A percentile compares a stretch with the other conserved stretches of the same genome.
Evolutionary conservation across 2,888 invertebrate genomes (phyloP).

Genomic region (Drosophila melanosoma): DNA sequence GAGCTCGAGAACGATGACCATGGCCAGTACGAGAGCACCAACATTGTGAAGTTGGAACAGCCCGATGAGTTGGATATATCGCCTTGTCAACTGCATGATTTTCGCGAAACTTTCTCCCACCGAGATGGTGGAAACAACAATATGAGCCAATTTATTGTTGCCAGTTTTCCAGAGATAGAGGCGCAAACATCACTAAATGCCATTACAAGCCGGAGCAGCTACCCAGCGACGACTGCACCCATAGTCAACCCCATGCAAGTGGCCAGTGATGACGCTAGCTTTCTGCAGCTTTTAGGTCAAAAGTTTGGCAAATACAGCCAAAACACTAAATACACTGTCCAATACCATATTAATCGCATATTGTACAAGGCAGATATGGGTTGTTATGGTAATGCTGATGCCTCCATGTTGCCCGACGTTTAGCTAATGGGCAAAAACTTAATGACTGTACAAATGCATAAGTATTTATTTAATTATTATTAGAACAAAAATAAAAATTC

Average conservation of each 20-base stretch:
- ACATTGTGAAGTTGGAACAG: slow-evolving; percentile 49
- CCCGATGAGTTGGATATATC: slow-evolving; percentile 25
- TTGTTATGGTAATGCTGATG: slow-evolving; percentile 43
- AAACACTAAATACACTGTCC: slow-evolving; percentile 53
- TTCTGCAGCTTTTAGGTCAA: slow-evolving; percentile 47
- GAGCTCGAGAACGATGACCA: slow-evolving; percentile 15
- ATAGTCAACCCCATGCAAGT: background rate
- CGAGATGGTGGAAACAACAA: slow-evolving; percentile 11
- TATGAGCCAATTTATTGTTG: slow-evolving; percentile 19
- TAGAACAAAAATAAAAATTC: background rate
- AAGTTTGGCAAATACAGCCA: slow-evolving; percentile 56
- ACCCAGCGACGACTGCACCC: background rate
- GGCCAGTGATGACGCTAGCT: slow-evolving; percentile 46
- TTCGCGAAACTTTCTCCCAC: background rate
- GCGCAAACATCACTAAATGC: background rate
- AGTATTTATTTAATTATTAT: background rate
- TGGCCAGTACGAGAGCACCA: slow-evolving; percentile 38
- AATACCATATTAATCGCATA: slow-evolving; percentile 63
- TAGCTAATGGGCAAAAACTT: background rate
- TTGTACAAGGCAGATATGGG: slow-evolving; percentile 67
- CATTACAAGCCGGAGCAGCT: background rate
- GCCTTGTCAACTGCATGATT: slow-evolving; percentile 6
- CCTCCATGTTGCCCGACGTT: slow-evolving; percentile 27
- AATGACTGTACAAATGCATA: background rate
- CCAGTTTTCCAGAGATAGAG: slow-evolving; percentile 2